Percentiles rank a stretch among this genome's conserved stretches.
Evolutionary conservation across 2,888 invertebrate species (phyloP).

Genomic region (Geotrupes spiniger): DNA sequence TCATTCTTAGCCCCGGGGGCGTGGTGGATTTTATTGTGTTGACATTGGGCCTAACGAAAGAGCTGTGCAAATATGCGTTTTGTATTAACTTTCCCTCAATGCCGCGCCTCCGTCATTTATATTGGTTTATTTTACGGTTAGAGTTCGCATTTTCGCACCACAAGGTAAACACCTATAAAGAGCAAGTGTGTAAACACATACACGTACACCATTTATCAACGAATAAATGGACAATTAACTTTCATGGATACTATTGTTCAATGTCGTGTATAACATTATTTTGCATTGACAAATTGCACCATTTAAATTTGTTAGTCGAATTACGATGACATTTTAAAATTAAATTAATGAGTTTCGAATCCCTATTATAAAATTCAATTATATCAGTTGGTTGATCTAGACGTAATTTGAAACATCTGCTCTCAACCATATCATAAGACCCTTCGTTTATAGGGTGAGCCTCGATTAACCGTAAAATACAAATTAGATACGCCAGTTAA

Average conservation of each 20-base stretch:
- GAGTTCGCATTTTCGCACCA: slow-evolving; percentile 36
- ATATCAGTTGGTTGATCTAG: no score
- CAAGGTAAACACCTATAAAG: slow-evolving; percentile 19
- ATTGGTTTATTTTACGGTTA: slow-evolving; percentile 37
- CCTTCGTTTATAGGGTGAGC: slow-evolving; percentile 18
- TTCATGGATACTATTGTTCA: no score
- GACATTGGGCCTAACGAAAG: slow-evolving; percentile 45
- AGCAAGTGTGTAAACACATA: no score
- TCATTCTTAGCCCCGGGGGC: slow-evolving; percentile 36
- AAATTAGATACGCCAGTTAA: slow-evolving; percentile 19
- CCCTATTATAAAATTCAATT: no score
- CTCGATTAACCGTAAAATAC: slow-evolving; percentile 23
- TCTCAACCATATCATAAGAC: slow-evolving; percentile 3
- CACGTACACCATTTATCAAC: no score
- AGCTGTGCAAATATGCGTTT: slow-evolving; percentile 48
- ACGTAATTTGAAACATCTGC: no score
- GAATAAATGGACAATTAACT: no score
- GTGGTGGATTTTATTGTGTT: slow-evolving; percentile 45
- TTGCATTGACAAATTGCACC: no score
- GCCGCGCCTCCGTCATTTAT: slow-evolving; percentile 39
- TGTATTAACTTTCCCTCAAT: slow-evolving; percentile 42
- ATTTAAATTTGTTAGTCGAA: no score
- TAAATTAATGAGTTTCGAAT: no score
- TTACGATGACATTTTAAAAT: no score
- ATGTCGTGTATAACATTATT: no score